Percentiles rank a stretch among this genome's conserved stretches.
These are phyloP conservation scores for Xiphias gladius DNA, from an alignment of 2,113 vertebrate genomes.

Conservation along the genomic window DNA sequence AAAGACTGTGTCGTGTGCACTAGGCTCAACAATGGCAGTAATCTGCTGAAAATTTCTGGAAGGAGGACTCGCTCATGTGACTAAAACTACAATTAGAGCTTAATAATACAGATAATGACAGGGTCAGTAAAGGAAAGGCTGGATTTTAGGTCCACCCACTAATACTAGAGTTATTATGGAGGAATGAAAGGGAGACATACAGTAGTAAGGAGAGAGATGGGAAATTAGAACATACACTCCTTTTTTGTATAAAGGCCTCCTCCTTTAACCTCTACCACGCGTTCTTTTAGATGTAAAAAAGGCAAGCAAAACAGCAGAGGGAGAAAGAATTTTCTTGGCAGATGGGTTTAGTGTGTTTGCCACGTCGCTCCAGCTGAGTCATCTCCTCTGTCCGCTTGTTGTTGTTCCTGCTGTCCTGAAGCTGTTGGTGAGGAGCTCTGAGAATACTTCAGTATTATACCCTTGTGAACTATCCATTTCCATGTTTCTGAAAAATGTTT, in stretches of 20 bases:
- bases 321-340: constrained; percentile 30
- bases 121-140: constrained; percentile 21
- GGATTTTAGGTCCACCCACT: constrained; percentile 15
- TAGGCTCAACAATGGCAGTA: constrained; percentile 15
- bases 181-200: background rate
- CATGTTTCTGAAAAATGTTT: constrained; percentile 4
- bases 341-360: constrained; percentile 46
- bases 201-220: background rate
- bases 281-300: background rate
- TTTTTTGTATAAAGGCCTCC: too few species aligned
- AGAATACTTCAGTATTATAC: constrained; percentile 25
- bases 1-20: background rate
- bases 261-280: background rate
- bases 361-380: constrained; percentile 61
- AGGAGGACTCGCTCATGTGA: background rate
- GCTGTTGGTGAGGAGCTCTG: constrained; percentile 21
- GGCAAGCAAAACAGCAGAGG: constrained; percentile 20
- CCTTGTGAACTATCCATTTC: constrained; percentile 17
- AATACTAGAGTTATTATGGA: constrained; percentile 22
- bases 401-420: constrained; percentile 53
- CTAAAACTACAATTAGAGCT: constrained; percentile 21
- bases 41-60: constrained; percentile 16
- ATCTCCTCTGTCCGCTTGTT: constrained; percentile 51
- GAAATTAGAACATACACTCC: background rate
- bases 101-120: constrained; percentile 40